phyloP scores from a whole-genome alignment of 2,888 invertebrate species.

The Cheilosia impressa region DNA sequence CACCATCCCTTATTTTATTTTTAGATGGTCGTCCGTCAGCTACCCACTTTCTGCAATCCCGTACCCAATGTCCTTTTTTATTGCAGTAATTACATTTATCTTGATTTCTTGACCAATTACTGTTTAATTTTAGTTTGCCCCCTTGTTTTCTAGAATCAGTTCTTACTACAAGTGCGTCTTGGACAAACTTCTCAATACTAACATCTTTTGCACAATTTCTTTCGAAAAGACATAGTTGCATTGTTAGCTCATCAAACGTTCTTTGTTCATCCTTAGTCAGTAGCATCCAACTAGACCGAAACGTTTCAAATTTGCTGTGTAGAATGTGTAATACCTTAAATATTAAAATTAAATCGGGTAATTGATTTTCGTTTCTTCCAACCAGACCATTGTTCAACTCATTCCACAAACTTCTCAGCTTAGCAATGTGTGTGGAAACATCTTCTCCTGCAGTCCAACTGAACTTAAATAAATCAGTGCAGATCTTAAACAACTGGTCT shows the following conservation, averaged over 20 bases:
- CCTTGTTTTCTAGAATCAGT: too few relatives aligned
- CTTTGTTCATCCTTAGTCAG: not conserved
- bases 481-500: constrained; percentile 79
- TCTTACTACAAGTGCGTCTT: too few relatives aligned
- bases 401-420: too few relatives aligned
- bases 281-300: not conserved
- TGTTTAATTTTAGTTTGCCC: too few relatives aligned
- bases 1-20: not conserved
- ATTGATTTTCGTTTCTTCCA: too few relatives aligned
- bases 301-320: not conserved
- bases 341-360: not conserved
- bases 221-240: too few relatives aligned
- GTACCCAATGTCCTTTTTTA: not conserved
- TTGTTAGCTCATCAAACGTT: not conserved
- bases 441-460: too few relatives aligned
- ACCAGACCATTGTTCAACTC: too few relatives aligned
- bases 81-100: not conserved
- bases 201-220: too few relatives aligned
- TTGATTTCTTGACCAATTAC: too few relatives aligned
- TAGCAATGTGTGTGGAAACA: too few relatives aligned
- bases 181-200: too few relatives aligned
- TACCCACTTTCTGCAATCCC: not conserved
- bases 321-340: not conserved
- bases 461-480: constrained; percentile 76
- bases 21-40: not conserved